Evolutionary conservation across 2,113 vertebrate species (phyloP), one percentile per base, ranked within the genome.

Genomic region (Pristiophorus japonicus): DNA sequence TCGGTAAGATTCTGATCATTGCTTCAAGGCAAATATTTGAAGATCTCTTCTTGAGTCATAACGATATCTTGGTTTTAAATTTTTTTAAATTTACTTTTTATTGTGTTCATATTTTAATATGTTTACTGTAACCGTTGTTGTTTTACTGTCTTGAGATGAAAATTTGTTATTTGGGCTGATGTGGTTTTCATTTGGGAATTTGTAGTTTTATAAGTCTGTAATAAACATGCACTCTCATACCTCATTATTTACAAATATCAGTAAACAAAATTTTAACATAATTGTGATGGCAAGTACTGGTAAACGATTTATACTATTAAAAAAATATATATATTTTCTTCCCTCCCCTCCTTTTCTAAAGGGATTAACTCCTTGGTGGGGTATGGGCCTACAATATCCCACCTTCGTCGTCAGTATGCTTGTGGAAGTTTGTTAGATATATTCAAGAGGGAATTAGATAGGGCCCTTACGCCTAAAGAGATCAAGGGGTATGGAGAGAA

Each of bases 131-230:
- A 81, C 75, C 18, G 75, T 70, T 30, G 22, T 12, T 20, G 16
- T 42, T 81, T 45, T 81, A 81, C 18, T 81, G 38, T 45, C 78
- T 81, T 81, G 75, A 38, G 75, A 78, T 78, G 75, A 78, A 12
- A 18, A 78, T 78, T 78, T 78, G 38, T 78, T 78, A 78, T 38
- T 78, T 42, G 38, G 78, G 18, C 38, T 81, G 78, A 22, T 81
- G 78, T 81, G 78, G 38, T 81, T 81, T 81, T 81, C 78, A 81
- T 42, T 73, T 81, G 78, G 78, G 78, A 81, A 81, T 81, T 78
- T 42, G 78, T 18, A 81, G 7, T 78, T 81, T 59, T 59, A 59
- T 59, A 59, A 8, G 59, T 59, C 59, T 59, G 59, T 59, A 59
- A 59, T 59, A 42, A 20, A 81, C 38, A 81, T 81, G 78, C 78